Percentiles rank a stretch among this genome's conserved stretches.
Conservation (phyloP, 2,113 vertebrate species). For the Castor canadensis region DNA sequence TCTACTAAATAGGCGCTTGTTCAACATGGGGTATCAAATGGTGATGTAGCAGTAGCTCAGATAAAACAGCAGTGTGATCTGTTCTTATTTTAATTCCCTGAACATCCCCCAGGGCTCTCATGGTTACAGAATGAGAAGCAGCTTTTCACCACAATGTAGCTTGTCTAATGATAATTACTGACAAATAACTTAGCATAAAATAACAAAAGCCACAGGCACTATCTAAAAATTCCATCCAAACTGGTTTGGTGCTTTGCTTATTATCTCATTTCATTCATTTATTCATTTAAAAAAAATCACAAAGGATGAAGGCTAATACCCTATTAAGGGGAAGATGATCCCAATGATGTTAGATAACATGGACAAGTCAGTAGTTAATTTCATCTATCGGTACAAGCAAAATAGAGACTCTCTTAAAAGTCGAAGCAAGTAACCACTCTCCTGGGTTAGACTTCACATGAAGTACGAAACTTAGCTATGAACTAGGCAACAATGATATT, state of each 20-base stretch:
- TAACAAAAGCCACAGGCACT: constrained; percentile 64
- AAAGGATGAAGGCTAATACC: constrained; percentile 52
- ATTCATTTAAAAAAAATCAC: not conserved
- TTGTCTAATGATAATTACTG: constrained; percentile 66
- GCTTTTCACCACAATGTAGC: constrained; percentile 1
- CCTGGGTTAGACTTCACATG: rapidly evolving
- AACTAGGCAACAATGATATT: constrained; percentile 30
- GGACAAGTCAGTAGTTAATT: constrained; percentile 54
- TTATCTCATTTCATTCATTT: constrained; percentile 1
- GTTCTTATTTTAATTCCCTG: constrained; percentile 67
- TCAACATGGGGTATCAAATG: constrained; percentile 56
- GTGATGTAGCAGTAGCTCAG: constrained; percentile 29
- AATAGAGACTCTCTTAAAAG: not conserved
- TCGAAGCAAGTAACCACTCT: not conserved
- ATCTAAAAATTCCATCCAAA: constrained; percentile 17
- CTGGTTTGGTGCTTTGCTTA: constrained; percentile 10
- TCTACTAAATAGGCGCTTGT: constrained; percentile 58
- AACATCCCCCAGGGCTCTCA: constrained; percentile 1
- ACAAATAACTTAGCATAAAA: constrained; percentile 74
- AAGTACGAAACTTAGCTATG: not conserved
- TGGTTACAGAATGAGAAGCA: constrained; percentile 34
- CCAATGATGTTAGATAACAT: constrained; percentile 46
- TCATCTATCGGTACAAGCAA: constrained; percentile 35
- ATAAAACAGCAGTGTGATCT: constrained; percentile 10
- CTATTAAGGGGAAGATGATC: not conserved